phyloP scores from a whole-genome alignment of 2,113 vertebrate species.

The Epinephelus cyanopodus region DNA sequence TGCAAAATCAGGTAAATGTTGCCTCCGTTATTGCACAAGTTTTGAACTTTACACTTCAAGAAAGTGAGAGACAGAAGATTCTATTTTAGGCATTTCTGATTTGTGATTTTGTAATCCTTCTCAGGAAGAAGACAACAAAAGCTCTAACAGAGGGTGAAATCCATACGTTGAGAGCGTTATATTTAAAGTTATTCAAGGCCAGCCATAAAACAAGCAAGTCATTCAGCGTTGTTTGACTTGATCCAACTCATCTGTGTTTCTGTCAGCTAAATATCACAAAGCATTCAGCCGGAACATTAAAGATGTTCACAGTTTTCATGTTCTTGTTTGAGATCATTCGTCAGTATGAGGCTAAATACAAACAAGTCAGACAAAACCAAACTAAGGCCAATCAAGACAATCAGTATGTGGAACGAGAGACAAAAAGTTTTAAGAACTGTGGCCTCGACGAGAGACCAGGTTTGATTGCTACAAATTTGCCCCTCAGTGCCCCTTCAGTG shows the following conservation, averaged over 20 bases:
- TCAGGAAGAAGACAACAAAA: neutral
- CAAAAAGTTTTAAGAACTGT: neutral
- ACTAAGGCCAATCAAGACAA: slow-evolving; percentile 3
- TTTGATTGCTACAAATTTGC: neutral
- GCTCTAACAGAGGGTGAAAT: neutral
- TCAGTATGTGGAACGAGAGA: neutral
- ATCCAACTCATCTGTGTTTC: neutral
- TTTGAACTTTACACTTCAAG: slow-evolving; percentile 16
- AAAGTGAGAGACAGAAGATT: neutral
- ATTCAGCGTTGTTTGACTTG: neutral
- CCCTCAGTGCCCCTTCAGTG: neutral
- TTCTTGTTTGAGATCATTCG: neutral
- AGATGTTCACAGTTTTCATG: neutral
- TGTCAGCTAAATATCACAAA: neutral
- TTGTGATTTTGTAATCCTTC: slow-evolving; percentile 33
- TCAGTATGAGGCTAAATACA: neutral
- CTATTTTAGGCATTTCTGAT: slow-evolving; percentile 37
- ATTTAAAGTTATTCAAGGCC: slow-evolving; percentile 10
- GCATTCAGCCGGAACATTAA: neutral
- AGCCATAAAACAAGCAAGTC: slow-evolving; percentile 13
- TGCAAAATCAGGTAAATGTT: slow-evolving; percentile 38
- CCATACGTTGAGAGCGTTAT: neutral
- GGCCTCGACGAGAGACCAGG: neutral
- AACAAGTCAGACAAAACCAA: neutral
- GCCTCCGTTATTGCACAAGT: slow-evolving; percentile 32